These are phyloP conservation scores for Meteorus colon DNA, from an alignment of 2,888 invertebrate genomes.

Conservation along the genomic window DNA sequence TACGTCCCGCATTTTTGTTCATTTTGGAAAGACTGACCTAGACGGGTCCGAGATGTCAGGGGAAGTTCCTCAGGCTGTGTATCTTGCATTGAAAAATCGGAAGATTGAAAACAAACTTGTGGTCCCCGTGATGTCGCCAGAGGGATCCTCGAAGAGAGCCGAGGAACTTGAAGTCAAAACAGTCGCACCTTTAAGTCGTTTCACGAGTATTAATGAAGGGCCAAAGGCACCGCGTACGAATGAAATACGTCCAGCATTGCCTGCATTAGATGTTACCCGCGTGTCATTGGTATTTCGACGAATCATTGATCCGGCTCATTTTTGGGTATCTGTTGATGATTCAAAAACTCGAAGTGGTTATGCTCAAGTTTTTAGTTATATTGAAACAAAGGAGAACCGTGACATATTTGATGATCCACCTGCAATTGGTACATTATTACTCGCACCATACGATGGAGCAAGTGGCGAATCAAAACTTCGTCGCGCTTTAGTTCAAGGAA, in stretches of 20 bases:
- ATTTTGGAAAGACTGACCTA: constrained; percentile 75
- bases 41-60: constrained; percentile 68
- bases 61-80: constrained; percentile 77
- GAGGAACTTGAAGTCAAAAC: constrained; percentile 52
- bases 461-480: constrained; percentile 63
- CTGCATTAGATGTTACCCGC: constrained; percentile 77
- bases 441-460: constrained; percentile 77
- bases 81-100: constrained; percentile 83
- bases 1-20: constrained; percentile 80
- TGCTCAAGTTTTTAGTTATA: constrained; percentile 30
- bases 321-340: constrained; percentile 80
- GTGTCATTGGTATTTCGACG: constrained; percentile 76
- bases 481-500: constrained; percentile 58
- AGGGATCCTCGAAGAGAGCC: constrained; percentile 57
- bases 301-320: constrained; percentile 79
- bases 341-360: constrained; percentile 70
- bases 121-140: constrained; percentile 74
- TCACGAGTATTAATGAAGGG: constrained; percentile 38
- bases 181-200: constrained; percentile 27
- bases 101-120: constrained; percentile 70
- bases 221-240: constrained; percentile 62
- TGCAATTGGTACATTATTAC: constrained; percentile 75
- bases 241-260: constrained; percentile 75
- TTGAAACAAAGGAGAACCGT: not conserved
- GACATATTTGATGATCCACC: constrained; percentile 58